A percentile compares a stretch with the other conserved stretches of the same genome.
Evolutionary conservation across 92 coral and sea anemone genomes (phyloP).

Genomic region (Pocillopora meandrina): DNA sequence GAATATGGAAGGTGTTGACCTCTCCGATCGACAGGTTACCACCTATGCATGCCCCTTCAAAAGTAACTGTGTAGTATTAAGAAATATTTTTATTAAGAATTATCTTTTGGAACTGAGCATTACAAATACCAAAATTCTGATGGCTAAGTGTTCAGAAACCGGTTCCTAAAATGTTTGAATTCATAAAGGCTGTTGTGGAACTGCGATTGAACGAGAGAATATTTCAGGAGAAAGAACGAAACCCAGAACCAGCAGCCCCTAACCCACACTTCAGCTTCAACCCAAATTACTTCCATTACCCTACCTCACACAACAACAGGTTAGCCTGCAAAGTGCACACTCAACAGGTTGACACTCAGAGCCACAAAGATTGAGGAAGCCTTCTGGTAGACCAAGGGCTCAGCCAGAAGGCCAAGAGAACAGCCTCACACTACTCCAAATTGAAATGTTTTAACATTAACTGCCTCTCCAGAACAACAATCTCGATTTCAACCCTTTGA

Average conservation of each 20-base stretch:
- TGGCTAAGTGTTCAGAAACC: conserved; percentile 9
- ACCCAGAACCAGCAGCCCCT: conserved; percentile 20
- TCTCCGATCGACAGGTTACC: conserved; percentile 30
- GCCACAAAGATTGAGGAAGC: conserved; percentile 1
- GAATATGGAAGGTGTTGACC: conserved; percentile 37
- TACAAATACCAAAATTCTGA: conserved; percentile 32
- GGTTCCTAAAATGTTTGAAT: conserved; percentile 25
- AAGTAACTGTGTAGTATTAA: conserved; percentile 34
- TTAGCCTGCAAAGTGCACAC: conserved; percentile 28
- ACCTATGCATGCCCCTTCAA: conserved; percentile 7
- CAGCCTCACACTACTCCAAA: conserved; percentile 2
- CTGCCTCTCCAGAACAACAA: too few species aligned
- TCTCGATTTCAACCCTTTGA: too few species aligned
- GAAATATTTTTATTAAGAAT: not conserved
- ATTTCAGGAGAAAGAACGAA: not conserved
- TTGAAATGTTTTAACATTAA: not conserved
- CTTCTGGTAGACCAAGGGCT: not conserved
- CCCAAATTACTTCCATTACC: conserved; percentile 25
- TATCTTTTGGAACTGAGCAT: conserved; percentile 27
- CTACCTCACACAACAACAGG: not conserved
- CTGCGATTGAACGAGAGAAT: conserved; percentile 8
- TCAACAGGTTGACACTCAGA: conserved; percentile 23
- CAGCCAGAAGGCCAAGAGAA: conserved; percentile 12
- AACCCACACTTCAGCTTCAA: conserved; percentile 31
- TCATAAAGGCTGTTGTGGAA: conserved; percentile 8